Base-by-base conservation (phyloP, 2,888 invertebrate species). In the Dasypolia templi region DNA sequence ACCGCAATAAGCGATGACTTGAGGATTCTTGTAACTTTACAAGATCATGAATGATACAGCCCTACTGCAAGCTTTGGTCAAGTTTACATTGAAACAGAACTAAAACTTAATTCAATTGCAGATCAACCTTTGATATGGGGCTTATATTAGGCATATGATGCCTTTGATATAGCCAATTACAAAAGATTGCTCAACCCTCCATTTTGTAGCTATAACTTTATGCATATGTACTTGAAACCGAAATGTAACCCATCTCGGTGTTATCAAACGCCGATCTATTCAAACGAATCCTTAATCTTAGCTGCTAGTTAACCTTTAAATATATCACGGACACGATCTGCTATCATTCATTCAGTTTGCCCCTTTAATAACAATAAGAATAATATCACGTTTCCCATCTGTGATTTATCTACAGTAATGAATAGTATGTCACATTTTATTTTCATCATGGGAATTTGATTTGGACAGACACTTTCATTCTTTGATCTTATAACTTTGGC, bases 391-490 rank as follows among this genome's bases (percentile, higher is more conserved):
- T 85, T 82, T 75, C 46, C 75, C 42, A 61, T 79, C 58, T 77
- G 79, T 86, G 80, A 66, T 71, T 72, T 82, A 86, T 82, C 79
- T 72, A n/a, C 75, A 64, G 61, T 35, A 76, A 78, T 77, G 32
- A 55, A 67, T 63, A 63, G 11, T 14, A 59, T 46, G 74, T 55
- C 58, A 56, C 11, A 74, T 70, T 70, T 64, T 56, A 77, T 67
- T 63, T n/a, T 66, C 63, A 55, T 73, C 49, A 55, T 56, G 64
- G 14, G 32, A 51, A 71, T 79, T 14, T 35, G 63, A 65, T 74
- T 68, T 26, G 19, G 61, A 1, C 14, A 66, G 66, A 79, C 46
- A 49, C 14, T 19, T 29, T 26, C 35, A 75, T 66, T 75, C 29
- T 53, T 46, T 79, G 64, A 39, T 46, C 17, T 53, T 66, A 75